Conservation (phyloP, 1,140 invertebrate genomes). For the Brachionus sp. region DNA sequence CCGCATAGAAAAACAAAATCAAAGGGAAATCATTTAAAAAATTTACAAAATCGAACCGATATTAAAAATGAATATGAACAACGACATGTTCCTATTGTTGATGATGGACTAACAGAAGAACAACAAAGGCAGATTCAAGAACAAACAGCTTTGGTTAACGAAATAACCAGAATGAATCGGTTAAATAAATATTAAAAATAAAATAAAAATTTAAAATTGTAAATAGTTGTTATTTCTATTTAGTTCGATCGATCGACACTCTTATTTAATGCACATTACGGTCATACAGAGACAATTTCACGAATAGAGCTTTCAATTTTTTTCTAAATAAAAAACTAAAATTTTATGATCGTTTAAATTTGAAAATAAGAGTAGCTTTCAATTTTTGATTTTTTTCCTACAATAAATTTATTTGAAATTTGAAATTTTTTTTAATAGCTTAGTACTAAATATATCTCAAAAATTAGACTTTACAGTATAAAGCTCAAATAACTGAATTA, state of each 20-base stretch:
- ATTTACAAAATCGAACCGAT: constrained; percentile 41
- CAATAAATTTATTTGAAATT: background rate
- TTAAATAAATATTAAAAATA: constrained; percentile 6
- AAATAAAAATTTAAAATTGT: background rate
- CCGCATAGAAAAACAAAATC: constrained; percentile 30
- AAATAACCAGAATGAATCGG: constrained; percentile 30
- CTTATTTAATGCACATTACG: background rate
- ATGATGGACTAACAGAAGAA: constrained; percentile 4
- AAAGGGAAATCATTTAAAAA: constrained; percentile 45
- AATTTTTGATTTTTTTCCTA: background rate
- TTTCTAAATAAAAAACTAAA: background rate
- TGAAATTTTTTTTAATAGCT: background rate
- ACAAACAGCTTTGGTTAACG: background rate
- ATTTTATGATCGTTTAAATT: background rate
- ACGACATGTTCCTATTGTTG: background rate
- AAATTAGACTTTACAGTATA: too few species aligned
- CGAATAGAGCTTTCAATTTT: background rate
- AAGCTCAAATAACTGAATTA: too few species aligned
- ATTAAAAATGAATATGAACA: constrained; percentile 52
- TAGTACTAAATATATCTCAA: background rate
- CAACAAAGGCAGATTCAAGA: background rate
- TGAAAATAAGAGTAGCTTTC: background rate
- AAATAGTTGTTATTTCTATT: constrained; percentile 17
- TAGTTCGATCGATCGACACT: background rate
- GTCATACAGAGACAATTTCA: background rate